A percentile compares a stretch with the other conserved stretches of the same genome.
These are phyloP conservation scores for Eilema depressum DNA, from an alignment of 2,888 invertebrate genomes.

Conservation along the genomic window DNA sequence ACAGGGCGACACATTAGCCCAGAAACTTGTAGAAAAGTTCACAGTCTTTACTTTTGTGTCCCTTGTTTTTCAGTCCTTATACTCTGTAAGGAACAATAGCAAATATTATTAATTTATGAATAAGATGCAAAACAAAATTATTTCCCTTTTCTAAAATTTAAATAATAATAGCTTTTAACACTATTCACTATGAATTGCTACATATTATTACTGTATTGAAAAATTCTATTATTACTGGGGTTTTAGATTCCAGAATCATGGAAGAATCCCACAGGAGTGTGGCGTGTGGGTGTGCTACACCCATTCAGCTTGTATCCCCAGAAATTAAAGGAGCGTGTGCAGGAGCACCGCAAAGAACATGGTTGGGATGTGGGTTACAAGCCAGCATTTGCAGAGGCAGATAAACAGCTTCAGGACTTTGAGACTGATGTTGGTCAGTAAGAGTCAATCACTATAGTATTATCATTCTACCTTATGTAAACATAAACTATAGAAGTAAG, in stretches of 20 bases:
- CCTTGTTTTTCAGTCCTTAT: neutral
- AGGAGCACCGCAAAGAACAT: conserved; percentile 92
- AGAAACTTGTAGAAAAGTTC: neutral
- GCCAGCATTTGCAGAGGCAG: conserved; percentile 91
- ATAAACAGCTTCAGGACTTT: conserved; percentile 91
- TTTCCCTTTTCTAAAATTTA: no score
- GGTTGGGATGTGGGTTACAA: conserved; percentile 95
- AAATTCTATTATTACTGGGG: neutral
- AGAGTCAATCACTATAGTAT: neutral
- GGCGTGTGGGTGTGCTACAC: conserved; percentile 95
- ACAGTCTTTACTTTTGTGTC: neutral
- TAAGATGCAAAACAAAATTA: no score
- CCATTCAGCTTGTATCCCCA: conserved; percentile 95
- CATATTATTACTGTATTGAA: neutral
- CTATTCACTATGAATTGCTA: neutral
- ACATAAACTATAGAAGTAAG: no score
- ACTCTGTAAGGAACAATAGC: neutral
- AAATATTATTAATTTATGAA: neutral
- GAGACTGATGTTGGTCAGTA: conserved; percentile 88
- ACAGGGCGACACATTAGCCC: neutral
- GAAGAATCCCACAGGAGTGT: conserved; percentile 94
- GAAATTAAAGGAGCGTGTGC: conserved; percentile 93
- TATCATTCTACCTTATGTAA: no score
- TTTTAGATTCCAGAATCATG: conserved; percentile 92
- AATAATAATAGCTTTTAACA: no score